A percentile compares a stretch with the other conserved stretches of the same genome.
Evolutionary conservation across 2,113 vertebrate genomes (phyloP).

Genomic region (Gavialis gangeticus): DNA sequence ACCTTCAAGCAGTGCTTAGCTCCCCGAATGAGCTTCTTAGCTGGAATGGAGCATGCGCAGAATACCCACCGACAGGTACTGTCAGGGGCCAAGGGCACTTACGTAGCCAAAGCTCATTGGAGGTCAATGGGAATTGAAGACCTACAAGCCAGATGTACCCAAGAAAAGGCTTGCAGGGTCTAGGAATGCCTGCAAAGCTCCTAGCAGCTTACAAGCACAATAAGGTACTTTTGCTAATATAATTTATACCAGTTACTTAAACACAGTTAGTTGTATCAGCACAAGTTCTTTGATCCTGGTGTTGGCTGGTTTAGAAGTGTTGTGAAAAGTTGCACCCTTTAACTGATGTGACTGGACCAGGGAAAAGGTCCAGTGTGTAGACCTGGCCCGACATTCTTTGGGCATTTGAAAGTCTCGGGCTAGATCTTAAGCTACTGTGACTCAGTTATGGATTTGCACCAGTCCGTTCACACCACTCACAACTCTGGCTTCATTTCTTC

Average conservation of each 20-base stretch:
- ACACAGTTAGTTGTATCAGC: neutral
- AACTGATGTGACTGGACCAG: neutral
- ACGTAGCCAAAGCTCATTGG: neutral
- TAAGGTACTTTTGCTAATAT: neutral
- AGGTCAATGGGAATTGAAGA: neutral
- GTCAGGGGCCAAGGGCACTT: neutral
- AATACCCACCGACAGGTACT: neutral
- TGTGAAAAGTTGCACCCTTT: neutral
- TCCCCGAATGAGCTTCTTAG: neutral
- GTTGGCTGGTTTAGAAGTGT: neutral
- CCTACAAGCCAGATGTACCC: neutral
- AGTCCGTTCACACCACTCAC: fast-evolving
- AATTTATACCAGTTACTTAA: neutral
- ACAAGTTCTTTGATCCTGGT: neutral
- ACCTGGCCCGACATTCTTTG: neutral
- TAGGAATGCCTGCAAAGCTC: neutral
- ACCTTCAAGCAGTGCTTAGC: neutral
- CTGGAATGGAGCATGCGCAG: neutral
- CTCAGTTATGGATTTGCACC: neutral
- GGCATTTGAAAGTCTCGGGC: neutral
- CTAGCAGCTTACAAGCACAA: neutral
- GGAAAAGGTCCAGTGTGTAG: neutral
- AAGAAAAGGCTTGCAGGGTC: too few relatives aligned
- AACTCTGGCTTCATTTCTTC: fast-evolving
- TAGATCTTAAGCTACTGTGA: neutral